Conservation (phyloP, 2,113 vertebrate species). For the Puma concolor region DNA sequence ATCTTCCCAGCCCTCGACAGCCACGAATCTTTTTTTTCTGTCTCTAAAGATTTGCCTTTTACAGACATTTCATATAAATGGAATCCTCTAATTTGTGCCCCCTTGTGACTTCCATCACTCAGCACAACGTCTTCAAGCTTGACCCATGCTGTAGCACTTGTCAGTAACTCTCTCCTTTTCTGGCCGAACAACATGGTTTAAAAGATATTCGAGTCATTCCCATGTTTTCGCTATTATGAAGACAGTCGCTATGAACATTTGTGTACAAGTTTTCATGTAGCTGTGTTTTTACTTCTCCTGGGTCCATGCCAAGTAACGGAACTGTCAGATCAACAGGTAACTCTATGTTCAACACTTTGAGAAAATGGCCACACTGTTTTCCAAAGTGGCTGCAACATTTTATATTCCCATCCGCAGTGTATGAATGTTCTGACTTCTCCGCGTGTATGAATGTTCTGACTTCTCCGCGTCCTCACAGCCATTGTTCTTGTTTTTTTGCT, state of each 20-base stretch:
- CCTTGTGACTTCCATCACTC: not conserved
- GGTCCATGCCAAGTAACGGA: not conserved
- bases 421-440: too few species aligned
- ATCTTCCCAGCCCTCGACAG: too few species aligned
- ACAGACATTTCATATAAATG: not conserved
- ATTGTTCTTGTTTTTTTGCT: too few species aligned
- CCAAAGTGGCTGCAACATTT: not conserved
- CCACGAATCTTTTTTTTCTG: not conserved
- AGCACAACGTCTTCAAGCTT: not conserved
- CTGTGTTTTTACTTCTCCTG: not conserved
- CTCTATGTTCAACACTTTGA: not conserved
- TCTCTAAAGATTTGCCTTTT: not conserved
- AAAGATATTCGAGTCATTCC: too few species aligned
- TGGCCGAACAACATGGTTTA: too few species aligned
- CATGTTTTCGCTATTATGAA: not conserved
- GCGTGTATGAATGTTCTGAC: too few species aligned
- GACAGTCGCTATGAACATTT: not conserved
- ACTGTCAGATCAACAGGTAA: too few species aligned
- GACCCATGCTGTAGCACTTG: not conserved
- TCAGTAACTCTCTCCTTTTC: not conserved
- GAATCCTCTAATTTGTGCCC: accelerated
- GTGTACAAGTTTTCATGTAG: not conserved
- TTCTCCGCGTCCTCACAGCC: too few species aligned
- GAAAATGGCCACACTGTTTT: not conserved
- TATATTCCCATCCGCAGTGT: too few species aligned